phyloP scores from a whole-genome alignment of 2,797 vertebrate genomes.

The Gymnocypris eckloni region DNA sequence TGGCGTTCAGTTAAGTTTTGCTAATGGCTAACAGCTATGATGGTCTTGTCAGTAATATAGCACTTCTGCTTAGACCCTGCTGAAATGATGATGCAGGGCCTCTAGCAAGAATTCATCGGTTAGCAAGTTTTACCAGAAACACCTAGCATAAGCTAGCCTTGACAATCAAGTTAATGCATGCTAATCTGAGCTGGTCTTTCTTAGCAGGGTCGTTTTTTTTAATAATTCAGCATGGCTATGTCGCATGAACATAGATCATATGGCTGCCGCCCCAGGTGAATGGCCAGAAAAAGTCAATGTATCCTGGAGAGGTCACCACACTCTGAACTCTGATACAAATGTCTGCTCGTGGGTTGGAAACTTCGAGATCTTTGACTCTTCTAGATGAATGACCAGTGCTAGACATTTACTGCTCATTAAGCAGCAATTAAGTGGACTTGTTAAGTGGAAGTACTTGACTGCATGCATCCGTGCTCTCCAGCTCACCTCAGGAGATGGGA shows the following conservation, averaged over 20 bases:
- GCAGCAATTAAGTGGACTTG: no score
- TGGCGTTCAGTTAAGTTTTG: background rate
- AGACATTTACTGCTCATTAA: background rate
- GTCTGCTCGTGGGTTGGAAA: conserved; percentile 18
- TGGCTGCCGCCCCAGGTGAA: conserved; percentile 19
- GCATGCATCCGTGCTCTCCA: background rate
- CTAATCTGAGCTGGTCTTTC: conserved; percentile 15
- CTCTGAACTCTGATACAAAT: conserved; percentile 14
- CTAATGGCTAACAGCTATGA: background rate
- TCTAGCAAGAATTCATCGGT: background rate
- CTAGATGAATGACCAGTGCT: background rate
- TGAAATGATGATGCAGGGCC: background rate
- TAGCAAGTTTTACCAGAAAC: background rate
- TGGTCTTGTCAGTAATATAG: background rate
- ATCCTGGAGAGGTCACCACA: conserved; percentile 18
- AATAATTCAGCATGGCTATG: conserved; percentile 57
- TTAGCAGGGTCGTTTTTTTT: conserved; percentile 10
- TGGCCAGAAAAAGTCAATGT: conserved; percentile 51
- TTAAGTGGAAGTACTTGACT: background rate
- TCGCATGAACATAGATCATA: conserved; percentile 47
- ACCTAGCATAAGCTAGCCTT: background rate
- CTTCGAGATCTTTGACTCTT: conserved; percentile 25
- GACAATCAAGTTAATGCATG: background rate
- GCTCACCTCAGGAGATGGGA: conserved; percentile 92
- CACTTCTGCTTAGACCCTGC: background rate